A percentile compares a stretch with the other conserved stretches of the same genome.
Conservation (phyloP, 2,888 invertebrate genomes). For the Smittia aterrima region DNA sequence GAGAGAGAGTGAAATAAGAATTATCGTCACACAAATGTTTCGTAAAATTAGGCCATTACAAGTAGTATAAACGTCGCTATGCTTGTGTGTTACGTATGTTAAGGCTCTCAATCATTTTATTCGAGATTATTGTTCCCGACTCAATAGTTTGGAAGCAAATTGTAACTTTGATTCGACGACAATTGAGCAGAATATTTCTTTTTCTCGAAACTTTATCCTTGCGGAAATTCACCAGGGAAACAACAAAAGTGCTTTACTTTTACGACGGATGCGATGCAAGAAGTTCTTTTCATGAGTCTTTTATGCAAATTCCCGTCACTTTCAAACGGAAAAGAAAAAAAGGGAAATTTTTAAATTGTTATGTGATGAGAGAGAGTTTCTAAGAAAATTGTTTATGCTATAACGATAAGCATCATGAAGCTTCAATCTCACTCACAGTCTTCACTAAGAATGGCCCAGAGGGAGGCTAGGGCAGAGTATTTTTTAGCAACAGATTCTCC, state of each 20-base stretch:
- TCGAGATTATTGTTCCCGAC: neutral
- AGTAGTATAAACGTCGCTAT: neutral
- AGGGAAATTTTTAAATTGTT: neutral
- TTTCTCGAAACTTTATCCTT: too few relatives aligned
- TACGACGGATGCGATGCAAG: conserved; percentile 13
- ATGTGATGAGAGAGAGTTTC: neutral
- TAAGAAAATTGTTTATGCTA: neutral
- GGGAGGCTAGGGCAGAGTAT: neutral
- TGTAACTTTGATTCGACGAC: too few relatives aligned
- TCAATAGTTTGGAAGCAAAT: neutral
- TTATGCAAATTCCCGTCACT: conserved; percentile 25
- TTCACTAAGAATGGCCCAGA: neutral
- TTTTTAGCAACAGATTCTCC: neutral
- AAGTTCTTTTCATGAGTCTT: conserved; percentile 7
- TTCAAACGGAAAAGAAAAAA: neutral
- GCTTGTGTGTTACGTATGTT: neutral
- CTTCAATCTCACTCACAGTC: neutral
- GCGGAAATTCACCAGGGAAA: too few relatives aligned
- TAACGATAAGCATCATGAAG: neutral
- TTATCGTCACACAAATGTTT: conserved; percentile 39
- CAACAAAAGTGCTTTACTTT: conserved; percentile 28
- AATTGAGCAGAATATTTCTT: too few relatives aligned
- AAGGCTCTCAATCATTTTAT: neutral
- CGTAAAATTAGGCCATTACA: conserved; percentile 37
- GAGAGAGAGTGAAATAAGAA: too few relatives aligned